phyloP scores from a whole-genome alignment of 2,888 invertebrate species.

The Caradrina kadenii region DNA sequence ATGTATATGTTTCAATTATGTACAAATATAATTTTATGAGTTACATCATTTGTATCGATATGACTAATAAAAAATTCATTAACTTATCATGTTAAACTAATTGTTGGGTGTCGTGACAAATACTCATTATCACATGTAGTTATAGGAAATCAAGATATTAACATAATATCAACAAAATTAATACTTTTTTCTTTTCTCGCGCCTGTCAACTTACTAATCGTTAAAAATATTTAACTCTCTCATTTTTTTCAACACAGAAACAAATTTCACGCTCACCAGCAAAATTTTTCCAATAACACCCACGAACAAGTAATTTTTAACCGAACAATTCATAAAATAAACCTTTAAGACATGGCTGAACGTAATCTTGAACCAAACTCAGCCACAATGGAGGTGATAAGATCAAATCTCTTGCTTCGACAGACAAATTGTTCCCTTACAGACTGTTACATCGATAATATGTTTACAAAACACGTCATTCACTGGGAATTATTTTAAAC shows the following conservation, averaged over 20 bases:
- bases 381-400: slow-evolving; percentile 84
- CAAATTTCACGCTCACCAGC: slow-evolving; percentile 44
- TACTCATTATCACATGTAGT: slow-evolving; percentile 7
- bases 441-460: slow-evolving; percentile 75
- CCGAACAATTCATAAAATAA: slow-evolving; percentile 73
- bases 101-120: slow-evolving; percentile 17
- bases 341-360: slow-evolving; percentile 69
- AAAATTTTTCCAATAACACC: slow-evolving; percentile 59
- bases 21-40: neutral
- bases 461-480: slow-evolving; percentile 89
- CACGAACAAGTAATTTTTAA: slow-evolving; percentile 62
- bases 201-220: neutral
- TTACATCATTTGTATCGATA: neutral
- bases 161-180: neutral
- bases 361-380: slow-evolving; percentile 78
- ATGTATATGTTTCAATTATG: neutral
- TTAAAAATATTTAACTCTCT: neutral
- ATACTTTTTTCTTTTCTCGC: neutral
- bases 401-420: slow-evolving; percentile 82
- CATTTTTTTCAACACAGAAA: slow-evolving; percentile 19
- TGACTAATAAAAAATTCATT: neutral
- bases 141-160: slow-evolving; percentile 9
- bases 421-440: slow-evolving; percentile 84
- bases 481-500: slow-evolving; percentile 74
- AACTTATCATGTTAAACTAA: slow-evolving; percentile 12